These are phyloP conservation scores for Meriones psammophilus DNA, from an alignment of 2,797 vertebrate species.

Conservation along the genomic window DNA sequence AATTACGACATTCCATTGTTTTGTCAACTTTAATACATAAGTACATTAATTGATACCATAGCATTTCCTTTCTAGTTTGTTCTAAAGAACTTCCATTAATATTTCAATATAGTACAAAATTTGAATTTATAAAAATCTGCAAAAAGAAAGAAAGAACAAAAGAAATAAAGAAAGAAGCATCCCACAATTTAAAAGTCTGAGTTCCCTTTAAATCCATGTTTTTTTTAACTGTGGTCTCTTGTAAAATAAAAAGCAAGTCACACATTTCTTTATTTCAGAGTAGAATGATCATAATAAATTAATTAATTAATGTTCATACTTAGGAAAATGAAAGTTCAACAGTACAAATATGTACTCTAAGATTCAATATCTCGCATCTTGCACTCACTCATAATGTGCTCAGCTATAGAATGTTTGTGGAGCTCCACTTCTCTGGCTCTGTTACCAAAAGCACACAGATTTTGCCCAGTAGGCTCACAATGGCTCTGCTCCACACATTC, in stretches of 20 bases:
- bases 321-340: not conserved
- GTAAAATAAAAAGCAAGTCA: not conserved
- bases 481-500: no score
- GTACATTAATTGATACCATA: not conserved
- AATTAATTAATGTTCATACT: no score
- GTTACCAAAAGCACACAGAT: not conserved
- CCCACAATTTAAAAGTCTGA: not conserved
- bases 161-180: no score
- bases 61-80: not conserved
- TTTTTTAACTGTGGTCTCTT: not conserved
- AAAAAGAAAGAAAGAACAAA: not conserved
- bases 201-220: not conserved
- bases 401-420: not conserved
- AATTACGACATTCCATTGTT: not conserved
- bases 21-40: not conserved
- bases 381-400: not conserved
- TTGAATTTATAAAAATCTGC: not conserved
- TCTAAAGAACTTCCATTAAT: not conserved
- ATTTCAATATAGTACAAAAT: not conserved
- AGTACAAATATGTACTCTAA: not conserved
- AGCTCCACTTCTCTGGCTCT: not conserved
- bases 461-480: not conserved
- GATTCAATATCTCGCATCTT: not conserved
- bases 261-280: not conserved
- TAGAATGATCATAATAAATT: not conserved